Evolutionary conservation across 2,888 invertebrate genomes (phyloP).

Genomic region (Cordylochernes scorpioides): DNA sequence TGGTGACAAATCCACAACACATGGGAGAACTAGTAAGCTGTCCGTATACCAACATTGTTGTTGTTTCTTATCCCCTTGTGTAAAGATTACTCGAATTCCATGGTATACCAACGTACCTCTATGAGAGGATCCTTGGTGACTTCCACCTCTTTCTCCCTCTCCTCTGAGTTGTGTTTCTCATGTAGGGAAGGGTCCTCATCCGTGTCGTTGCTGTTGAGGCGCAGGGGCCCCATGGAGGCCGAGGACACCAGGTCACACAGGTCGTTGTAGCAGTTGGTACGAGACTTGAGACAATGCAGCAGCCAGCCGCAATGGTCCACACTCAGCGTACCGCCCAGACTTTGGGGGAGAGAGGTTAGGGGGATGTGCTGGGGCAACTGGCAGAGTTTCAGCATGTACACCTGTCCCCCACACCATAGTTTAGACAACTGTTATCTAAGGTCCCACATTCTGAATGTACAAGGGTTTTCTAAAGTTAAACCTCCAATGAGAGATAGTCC

Average conservation of each 20-base stretch:
- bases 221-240: constrained; percentile 5
- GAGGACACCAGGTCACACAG: constrained; percentile 11
- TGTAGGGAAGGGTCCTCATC: constrained; percentile 17
- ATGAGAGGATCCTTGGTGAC: constrained; percentile 12
- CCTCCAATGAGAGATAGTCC: background rate
- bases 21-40: too few relatives aligned
- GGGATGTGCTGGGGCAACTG: constrained; percentile 61
- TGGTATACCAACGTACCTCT: too few relatives aligned
- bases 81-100: too few relatives aligned
- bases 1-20: too few relatives aligned
- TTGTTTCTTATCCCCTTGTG: too few relatives aligned
- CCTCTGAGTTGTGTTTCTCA: constrained; percentile 14
- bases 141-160: constrained; percentile 15
- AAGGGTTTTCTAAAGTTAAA: too few relatives aligned
- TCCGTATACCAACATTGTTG: too few relatives aligned
- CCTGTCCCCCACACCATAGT: constrained; percentile 22
- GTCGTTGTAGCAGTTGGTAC: constrained; percentile 12
- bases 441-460: background rate
- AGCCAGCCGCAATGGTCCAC: constrained; percentile 76
- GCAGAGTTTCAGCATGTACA: constrained; percentile 73
- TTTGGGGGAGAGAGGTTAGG: constrained; percentile 53
- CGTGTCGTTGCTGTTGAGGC: constrained; percentile 7
- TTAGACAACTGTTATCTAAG: background rate
- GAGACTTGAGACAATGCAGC: constrained; percentile 34
- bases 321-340: constrained; percentile 56